Base-by-base conservation (phyloP, 2,888 invertebrate genomes). In the Chalcis sispes region DNA sequence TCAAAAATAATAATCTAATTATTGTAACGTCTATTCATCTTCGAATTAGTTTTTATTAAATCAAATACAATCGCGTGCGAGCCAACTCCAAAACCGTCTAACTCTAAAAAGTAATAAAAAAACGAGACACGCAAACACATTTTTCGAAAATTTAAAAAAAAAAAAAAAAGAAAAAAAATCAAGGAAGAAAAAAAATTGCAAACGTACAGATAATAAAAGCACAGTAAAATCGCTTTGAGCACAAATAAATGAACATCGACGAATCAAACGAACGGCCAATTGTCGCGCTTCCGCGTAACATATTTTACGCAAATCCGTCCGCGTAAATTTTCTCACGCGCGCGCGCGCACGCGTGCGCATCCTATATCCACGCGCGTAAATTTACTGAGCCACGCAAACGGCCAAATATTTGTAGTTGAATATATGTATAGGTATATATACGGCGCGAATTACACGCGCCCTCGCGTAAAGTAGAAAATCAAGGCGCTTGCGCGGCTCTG, bases 391-490 rank as follows among this genome's bases (percentile, higher is more conserved):
- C 10, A n/a, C n/a, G 48, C 72, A 58, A 67, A 65, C 25, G 65
- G 20, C 29, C 65, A 58, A 72, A 67, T 61, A 67, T 67, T 73
- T 67, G 66, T 61, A 25, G 32, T 50, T 23, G 13, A n/a, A n/a
- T n/a, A n/a, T n/a, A n/a, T n/a, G n/a, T n/a, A n/a, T n/a, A n/a
- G n/a, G n/a, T n/a, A n/a, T n/a, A n/a, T n/a, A n/a, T n/a, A n/a
- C n/a, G n/a, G n/a, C n/a, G n/a, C n/a, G n/a, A n/a, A n/a, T n/a
- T n/a, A n/a, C n/a, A n/a, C n/a, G n/a, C n/a, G n/a, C n/a, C n/a
- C n/a, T n/a, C n/a, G n/a, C n/a, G n/a, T n/a, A n/a, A n/a, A n/a
- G n/a, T n/a, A n/a, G n/a, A n/a, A n/a, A n/a, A n/a, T n/a, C n/a
- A n/a, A n/a, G n/a, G n/a, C n/a, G n/a, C n/a, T n/a, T n/a, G n/a